These are phyloP conservation scores for Steatornis caripensis DNA, from an alignment of 2,113 vertebrate genomes.

Conservation along the genomic window DNA sequence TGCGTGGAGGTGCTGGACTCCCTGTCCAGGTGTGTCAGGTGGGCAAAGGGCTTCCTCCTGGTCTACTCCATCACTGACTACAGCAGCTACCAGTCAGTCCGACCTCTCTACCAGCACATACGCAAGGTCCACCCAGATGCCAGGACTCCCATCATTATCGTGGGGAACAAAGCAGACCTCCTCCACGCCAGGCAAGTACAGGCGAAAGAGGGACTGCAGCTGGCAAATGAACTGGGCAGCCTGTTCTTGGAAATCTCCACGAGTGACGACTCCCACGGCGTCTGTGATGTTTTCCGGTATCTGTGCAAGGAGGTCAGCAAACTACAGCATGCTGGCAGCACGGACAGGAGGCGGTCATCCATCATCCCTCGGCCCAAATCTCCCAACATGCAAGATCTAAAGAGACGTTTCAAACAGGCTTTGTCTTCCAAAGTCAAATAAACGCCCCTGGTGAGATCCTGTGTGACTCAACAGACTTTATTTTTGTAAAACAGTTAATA, in stretches of 20 bases:
- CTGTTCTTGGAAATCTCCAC: conserved; percentile 81
- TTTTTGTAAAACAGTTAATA: conserved; percentile 62
- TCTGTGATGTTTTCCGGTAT: conserved; percentile 78
- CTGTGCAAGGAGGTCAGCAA: conserved; percentile 81
- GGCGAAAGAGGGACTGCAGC: conserved; percentile 68
- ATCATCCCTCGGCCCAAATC: conserved; percentile 79
- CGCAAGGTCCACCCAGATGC: conserved; percentile 74
- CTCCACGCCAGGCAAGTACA: conserved; percentile 77
- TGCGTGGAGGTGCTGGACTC: conserved; percentile 58
- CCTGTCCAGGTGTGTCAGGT: conserved; percentile 71
- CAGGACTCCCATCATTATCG: conserved; percentile 73
- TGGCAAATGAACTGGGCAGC: conserved; percentile 77
- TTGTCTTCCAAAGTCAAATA: conserved; percentile 79
- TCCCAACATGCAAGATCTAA: conserved; percentile 84
- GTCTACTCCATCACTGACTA: conserved; percentile 83
- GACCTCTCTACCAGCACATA: conserved; percentile 74
- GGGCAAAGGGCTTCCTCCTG: conserved; percentile 82
- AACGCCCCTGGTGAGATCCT: not conserved
- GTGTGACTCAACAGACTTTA: conserved; percentile 39
- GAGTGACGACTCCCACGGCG: conserved; percentile 76
- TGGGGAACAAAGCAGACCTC: conserved; percentile 82
- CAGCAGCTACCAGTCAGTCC: conserved; percentile 74
- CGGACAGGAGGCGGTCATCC: conserved; percentile 65
- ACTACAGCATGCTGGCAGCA: conserved; percentile 49
- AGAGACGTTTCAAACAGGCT: conserved; percentile 83